Evolutionary conservation across 2,113 vertebrate species (phyloP), one percentile per base, ranked within the genome.

Genomic region (Cyanistes caeruleus): DNA sequence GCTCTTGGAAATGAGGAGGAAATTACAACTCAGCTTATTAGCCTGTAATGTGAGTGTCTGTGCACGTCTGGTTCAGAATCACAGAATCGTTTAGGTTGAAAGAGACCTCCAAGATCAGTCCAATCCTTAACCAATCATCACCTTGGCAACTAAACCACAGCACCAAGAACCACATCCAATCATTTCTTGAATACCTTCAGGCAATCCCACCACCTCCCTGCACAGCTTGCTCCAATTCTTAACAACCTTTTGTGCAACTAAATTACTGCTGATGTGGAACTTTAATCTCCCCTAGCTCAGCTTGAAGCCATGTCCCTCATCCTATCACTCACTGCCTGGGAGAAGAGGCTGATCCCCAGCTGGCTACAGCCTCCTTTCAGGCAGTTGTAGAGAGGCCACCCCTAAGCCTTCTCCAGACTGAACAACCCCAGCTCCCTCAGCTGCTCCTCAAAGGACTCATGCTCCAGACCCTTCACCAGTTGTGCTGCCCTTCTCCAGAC

Each of bases 321-420:
- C 21, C 63, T n/a, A 2, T 9, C 0, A 0, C 17, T 56, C 21
- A 31, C 1, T 43, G 48, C 15, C 41, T 49, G 18, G 17, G 21
- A 90, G 22, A 76, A 62, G 31, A 33, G 39, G 48, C 17, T 0
- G 0, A 59, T 5, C 20, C 46, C 23, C 53, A 68, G 5, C 53
- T 41, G 24, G 13, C 28, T 60, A 31, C 15, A 27, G 0, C 7
- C 30, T 30, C 39, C 30, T 39, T 53, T 35, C 48, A 76, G 55
- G 20, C 2, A 62, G 14, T 2, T 62, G 17, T 11, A 46, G 24
- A 35, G 25, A 48, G 24, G 21, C 37, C 25, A 20, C 12, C 14
- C 13, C 25, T 15, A 8, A 60, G 17, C 48, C 21, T 24, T 59
- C 39, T 76, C 48, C 55, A 48, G 14, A 6, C 16, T 76, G 13